Percentiles rank a stretch among this genome's conserved stretches.
Evolutionary conservation across 2,797 vertebrate species (phyloP).

Genomic region (Pangasius krempfi): DNA sequence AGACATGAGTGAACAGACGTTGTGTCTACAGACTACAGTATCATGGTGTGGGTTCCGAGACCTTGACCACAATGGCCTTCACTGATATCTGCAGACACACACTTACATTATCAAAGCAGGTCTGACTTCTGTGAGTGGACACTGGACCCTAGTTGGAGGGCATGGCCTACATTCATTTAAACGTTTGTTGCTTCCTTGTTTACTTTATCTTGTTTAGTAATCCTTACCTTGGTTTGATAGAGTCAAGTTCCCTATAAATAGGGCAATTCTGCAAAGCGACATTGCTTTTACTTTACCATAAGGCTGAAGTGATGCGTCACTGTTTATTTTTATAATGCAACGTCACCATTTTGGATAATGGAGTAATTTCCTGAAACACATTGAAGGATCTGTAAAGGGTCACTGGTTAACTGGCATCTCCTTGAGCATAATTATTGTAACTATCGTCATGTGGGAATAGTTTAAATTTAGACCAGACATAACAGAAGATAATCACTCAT

Average conservation of each 20-base stretch:
- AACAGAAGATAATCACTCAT: conserved; percentile 35
- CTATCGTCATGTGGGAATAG: not conserved
- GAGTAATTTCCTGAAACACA: conserved; percentile 36
- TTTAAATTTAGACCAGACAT: conserved; percentile 51
- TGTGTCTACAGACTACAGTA: conserved; percentile 15
- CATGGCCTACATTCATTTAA: not conserved
- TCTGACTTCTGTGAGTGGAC: conserved; percentile 14
- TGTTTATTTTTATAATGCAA: conserved; percentile 15
- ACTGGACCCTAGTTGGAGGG: not conserved
- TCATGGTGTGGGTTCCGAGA: not conserved
- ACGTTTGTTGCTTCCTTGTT: conserved; percentile 11
- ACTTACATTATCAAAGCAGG: conserved; percentile 24
- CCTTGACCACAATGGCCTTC: conserved; percentile 25
- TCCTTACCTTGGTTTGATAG: conserved; percentile 13
- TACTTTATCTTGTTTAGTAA: not conserved
- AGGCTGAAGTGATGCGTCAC: conserved; percentile 17
- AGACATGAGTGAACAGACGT: not conserved
- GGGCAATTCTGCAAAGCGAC: not conserved
- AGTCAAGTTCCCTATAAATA: not conserved
- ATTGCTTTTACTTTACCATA: conserved; percentile 11
- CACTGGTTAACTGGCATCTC: conserved; percentile 12
- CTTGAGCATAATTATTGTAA: not conserved
- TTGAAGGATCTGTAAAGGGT: not conserved
- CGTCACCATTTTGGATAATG: conserved; percentile 14
- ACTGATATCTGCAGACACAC: not conserved